Conservation (phyloP, 2,888 invertebrate genomes). For the Tenthredo scrophulariae region DNA sequence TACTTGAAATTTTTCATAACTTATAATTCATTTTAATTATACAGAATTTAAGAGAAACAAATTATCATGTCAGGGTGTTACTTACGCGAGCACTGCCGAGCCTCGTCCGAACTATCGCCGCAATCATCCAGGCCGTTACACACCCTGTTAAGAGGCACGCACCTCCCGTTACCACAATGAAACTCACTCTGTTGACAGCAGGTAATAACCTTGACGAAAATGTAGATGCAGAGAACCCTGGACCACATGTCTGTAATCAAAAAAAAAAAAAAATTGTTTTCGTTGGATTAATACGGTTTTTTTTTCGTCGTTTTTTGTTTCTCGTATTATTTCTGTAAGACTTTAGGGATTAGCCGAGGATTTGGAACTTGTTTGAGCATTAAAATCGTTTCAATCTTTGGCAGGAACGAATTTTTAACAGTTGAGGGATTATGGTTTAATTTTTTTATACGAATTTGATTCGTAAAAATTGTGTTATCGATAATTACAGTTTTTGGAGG, state of each 20-base stretch:
- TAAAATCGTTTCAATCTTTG: background rate
- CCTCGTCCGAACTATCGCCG: slow-evolving; percentile 89
- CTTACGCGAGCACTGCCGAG: slow-evolving; percentile 88
- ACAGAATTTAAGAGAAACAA: background rate
- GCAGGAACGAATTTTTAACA: background rate
- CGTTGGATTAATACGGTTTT: background rate
- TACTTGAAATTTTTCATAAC: background rate
- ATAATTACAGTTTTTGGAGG: too few species aligned
- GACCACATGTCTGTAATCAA: slow-evolving; percentile 40
- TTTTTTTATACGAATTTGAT: background rate
- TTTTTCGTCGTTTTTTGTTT: background rate
- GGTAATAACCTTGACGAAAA: slow-evolving; percentile 56
- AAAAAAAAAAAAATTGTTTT: background rate
- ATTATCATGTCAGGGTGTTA: slow-evolving; percentile 64
- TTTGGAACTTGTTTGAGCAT: background rate
- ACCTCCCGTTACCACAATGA: slow-evolving; percentile 79
- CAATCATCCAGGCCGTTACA: slow-evolving; percentile 90
- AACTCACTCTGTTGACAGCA: slow-evolving; percentile 80
- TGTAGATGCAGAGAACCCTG: background rate
- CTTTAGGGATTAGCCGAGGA: background rate
- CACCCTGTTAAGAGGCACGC: slow-evolving; percentile 87
- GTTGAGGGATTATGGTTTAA: background rate
- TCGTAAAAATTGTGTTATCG: too few species aligned
- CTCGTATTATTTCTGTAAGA: background rate
- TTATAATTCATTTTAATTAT: background rate